Evolutionary conservation across 2,113 vertebrate species (phyloP), one percentile per base, ranked within the genome.

Genomic region (Poeciliopsis occidentalis): DNA sequence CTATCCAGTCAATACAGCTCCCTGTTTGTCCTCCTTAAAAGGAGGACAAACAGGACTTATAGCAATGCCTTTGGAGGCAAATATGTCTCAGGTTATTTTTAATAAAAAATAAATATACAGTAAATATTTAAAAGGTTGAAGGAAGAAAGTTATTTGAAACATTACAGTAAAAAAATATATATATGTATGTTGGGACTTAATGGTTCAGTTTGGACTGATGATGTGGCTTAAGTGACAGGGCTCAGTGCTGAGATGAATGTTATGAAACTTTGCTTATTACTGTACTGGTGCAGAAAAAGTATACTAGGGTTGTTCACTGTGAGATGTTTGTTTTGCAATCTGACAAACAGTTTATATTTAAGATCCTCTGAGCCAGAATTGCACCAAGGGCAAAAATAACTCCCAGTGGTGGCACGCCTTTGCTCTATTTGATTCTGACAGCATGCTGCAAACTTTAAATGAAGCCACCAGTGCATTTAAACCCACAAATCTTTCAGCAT

Each of bases 1-100:
- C 34, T 12, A 8, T 19, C 71, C 32, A 78, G 85, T 91, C 84
- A 22, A 91, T 88, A 85, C 41, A 73, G 84, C 75, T 73, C 47
- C 27, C 32, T 67, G 71, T 67, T 31, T 31, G 30, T 31, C 30
- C 30, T 31, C 30, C 66, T 41, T 75, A 85, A 87, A 86, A 90
- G 83, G 15, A 47, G 44, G 44, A 29, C 69, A 44, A 61, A 87
- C 80, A 81, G 67, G 81, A 85, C 75, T 41, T 34, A 63, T 26
- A 47, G 44, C 44, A 47, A 47, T 47, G 30, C 15, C 37, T 61
- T 26, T 10, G 22, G 60, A n/a, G 54, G 32, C 64, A 80, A 57
- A 63, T 26, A 62, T 69, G 29, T 13, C 12, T 10, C 27, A 73
- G 80, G 47, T 39, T 65, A 17, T 44, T 81, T 69, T 62, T 10